Evolutionary conservation across 2,797 vertebrate genomes (phyloP), one percentile per base, ranked within the genome.

Genomic region (Darevskia nairensis): DNA sequence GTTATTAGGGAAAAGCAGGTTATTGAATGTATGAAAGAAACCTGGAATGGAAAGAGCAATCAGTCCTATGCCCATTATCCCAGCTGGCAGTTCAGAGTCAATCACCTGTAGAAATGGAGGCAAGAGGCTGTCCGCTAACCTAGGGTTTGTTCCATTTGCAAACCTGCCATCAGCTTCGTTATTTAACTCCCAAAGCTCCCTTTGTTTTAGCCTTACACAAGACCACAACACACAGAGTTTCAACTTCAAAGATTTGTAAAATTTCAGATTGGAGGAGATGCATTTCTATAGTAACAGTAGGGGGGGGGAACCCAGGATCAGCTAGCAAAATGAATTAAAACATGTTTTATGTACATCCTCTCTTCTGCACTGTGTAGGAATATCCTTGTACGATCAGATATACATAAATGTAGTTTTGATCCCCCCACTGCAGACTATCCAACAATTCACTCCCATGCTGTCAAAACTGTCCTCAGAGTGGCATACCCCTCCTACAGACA

Each of bases 41-140:
- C 32, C 55, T 32, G 64, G 87, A 84, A 80, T 74, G 29, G 76
- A 84, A 88, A 72, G 50, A 72, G 87, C 77, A 88, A 84, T 88
- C 87, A 84, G 76, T 80, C 50, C 76, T 80, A 8, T 8, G 8
- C 81, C 59, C 29, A 80, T 80, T 84, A 86, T 87, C 69, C 61
- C 86, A 75, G 69, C 86, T 87, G 41, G 81, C 85, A 84, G 69
- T 32, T 87, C 85, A 32, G 13, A 68, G 64, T 64, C 69, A 41
- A 61, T 41, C 3, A 19, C 81, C 75, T 44, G 32, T 44, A 74
- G 44, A 75, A 68, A 84, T 44, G 68, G 71, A 15, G 15, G 89
- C 32, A 80, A 55, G 55, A 75, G 44, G n/a, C 59, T 29, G 29
- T 55, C 50, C n/a, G 23, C 27, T 75, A 84, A 50, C 85, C 35